Percentiles rank a stretch among this genome's conserved stretches.
phyloP scores from a whole-genome alignment of 1,140 invertebrate species.

The Anastatus disparis region DNA sequence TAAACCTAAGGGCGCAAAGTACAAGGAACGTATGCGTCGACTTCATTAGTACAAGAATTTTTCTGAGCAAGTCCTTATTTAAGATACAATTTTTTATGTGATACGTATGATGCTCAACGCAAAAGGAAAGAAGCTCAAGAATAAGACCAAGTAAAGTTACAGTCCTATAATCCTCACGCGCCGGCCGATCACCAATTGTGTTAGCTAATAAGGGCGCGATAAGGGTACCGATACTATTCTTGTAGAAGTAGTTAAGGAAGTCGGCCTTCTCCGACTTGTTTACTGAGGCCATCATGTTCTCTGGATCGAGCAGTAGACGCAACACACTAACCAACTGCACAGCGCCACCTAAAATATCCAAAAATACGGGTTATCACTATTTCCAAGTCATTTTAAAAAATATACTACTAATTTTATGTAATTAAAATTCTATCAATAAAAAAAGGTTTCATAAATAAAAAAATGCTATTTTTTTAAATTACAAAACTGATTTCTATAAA shows the following conservation, averaged over 20 bases:
- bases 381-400: too few species aligned
- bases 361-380: too few species aligned
- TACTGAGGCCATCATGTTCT: conserved; percentile 95
- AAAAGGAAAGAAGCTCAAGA: conserved; percentile 96
- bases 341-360: conserved; percentile 83
- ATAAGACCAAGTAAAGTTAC: conserved; percentile 95
- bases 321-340: conserved; percentile 95
- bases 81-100: conserved; percentile 99
- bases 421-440: too few species aligned
- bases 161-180: conserved; percentile 94
- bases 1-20: conserved; percentile 93
- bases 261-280: conserved; percentile 98
- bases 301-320: conserved; percentile 94
- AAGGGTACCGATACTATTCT: conserved; percentile 95
- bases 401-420: too few species aligned
- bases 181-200: conserved; percentile 87
- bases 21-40: conserved; percentile 98
- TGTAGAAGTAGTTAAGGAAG: conserved; percentile 99
- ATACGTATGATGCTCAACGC: conserved; percentile 99
- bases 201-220: conserved; percentile 92
- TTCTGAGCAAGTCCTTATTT: conserved; percentile 93
- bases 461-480: too few species aligned
- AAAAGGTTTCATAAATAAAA: too few species aligned
- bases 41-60: conserved; percentile 96
- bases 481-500: too few species aligned